These are phyloP conservation scores for Hylaeus volcanicus DNA, from an alignment of 1,140 invertebrate genomes.

Conservation along the genomic window DNA sequence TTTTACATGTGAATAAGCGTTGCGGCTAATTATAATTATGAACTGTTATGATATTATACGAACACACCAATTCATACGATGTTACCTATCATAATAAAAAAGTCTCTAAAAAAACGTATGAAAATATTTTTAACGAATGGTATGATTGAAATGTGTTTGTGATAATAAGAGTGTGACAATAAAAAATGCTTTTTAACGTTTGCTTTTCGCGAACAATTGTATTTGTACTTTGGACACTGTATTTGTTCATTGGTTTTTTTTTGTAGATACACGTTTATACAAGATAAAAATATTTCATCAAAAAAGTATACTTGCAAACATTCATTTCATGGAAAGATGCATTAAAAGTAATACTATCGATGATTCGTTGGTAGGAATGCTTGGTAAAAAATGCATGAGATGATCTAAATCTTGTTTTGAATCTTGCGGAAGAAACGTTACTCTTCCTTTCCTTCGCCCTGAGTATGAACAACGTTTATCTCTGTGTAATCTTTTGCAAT, in stretches of 20 bases:
- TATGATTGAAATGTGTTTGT: constrained; percentile 11
- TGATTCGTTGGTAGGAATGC: constrained; percentile 30
- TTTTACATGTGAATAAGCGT: constrained; percentile 41
- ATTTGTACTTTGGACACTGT: constrained; percentile 52
- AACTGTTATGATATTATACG: constrained; percentile 47
- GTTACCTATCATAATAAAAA: constrained; percentile 54
- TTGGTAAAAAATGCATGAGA: constrained; percentile 36
- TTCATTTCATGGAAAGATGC: background rate
- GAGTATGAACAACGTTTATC: constrained; percentile 45
- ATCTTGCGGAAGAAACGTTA: constrained; percentile 9
- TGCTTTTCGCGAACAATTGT: constrained; percentile 37
- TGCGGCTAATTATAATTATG: constrained; percentile 37
- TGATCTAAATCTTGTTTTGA: constrained; percentile 23
- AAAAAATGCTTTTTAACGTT: constrained; percentile 30
- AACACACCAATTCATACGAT: constrained; percentile 45
- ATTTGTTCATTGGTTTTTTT: background rate
- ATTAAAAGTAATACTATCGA: constrained; percentile 8
- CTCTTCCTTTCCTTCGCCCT: constrained; percentile 47
- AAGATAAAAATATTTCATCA: constrained; percentile 32
- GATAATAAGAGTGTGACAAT: constrained; percentile 21
- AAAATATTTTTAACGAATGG: constrained; percentile 43
- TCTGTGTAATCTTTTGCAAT: constrained; percentile 82
- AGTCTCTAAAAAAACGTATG: constrained; percentile 34
- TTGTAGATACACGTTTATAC: constrained; percentile 17
- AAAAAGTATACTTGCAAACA: constrained; percentile 23